These are phyloP conservation scores for Xanthia icteritia DNA, from an alignment of 2,888 invertebrate genomes.

Conservation along the genomic window DNA sequence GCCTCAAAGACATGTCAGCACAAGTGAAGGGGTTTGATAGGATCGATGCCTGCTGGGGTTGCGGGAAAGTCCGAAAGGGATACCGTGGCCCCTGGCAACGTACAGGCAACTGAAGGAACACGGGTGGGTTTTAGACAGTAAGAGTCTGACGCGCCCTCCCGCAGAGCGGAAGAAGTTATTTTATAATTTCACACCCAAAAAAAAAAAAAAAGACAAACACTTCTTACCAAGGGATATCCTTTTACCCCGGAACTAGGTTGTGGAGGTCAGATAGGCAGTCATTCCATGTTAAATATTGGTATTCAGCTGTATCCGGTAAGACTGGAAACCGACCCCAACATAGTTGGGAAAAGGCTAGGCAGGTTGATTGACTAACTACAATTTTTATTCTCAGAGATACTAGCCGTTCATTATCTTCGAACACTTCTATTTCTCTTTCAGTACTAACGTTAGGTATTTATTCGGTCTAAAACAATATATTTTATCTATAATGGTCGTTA, in stretches of 20 bases:
- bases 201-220: too few species aligned
- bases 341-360: not conserved
- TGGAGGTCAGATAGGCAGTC: not conserved
- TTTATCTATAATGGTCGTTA: constrained; percentile 33
- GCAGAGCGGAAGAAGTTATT: too few species aligned
- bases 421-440: constrained; percentile 38
- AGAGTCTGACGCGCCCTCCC: too few species aligned
- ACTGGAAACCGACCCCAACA: not conserved
- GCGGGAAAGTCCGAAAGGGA: too few species aligned
- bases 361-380: not conserved
- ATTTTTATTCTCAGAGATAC: constrained; percentile 10
- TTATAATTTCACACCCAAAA: too few species aligned
- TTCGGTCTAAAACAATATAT: constrained; percentile 16
- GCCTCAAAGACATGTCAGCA: too few species aligned
- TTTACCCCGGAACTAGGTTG: not conserved
- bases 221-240: not conserved
- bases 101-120: too few species aligned
- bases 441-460: constrained; percentile 26
- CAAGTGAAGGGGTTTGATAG: too few species aligned
- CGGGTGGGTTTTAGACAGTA: too few species aligned
- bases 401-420: constrained; percentile 13
- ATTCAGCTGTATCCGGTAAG: not conserved
- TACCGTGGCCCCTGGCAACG: too few species aligned
- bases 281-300: not conserved
- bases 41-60: too few species aligned